phyloP scores from a whole-genome alignment of 1,140 invertebrate genomes.

The Drosophila rufa region DNA sequence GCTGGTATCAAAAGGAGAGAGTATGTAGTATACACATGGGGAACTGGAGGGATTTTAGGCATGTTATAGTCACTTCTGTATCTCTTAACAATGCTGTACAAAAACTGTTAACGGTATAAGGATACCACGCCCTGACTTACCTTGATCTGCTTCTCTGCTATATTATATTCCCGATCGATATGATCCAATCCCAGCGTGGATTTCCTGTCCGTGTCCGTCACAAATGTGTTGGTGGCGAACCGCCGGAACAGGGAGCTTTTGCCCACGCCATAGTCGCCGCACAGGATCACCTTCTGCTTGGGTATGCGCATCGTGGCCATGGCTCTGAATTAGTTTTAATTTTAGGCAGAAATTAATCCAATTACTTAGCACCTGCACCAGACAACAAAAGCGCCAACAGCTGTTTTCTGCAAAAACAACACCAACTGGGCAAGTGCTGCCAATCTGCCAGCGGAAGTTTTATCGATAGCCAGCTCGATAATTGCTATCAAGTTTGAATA shows the following conservation, averaged over 20 bases:
- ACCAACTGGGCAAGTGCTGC: background rate
- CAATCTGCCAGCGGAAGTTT: background rate
- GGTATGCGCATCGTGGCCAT: slow-evolving; percentile 94
- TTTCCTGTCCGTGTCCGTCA: slow-evolving; percentile 91
- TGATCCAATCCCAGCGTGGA: slow-evolving; percentile 97
- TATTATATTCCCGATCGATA: slow-evolving; percentile 91
- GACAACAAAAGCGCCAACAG: slow-evolving; percentile 58
- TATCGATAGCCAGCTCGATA: slow-evolving; percentile 9
- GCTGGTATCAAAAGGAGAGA: slow-evolving; percentile 85
- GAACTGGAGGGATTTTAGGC: background rate
- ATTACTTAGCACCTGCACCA: slow-evolving; percentile 53
- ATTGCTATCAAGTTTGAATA: slow-evolving; percentile 14
- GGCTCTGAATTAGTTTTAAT: slow-evolving; percentile 10
- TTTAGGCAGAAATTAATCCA: slow-evolving; percentile 54
- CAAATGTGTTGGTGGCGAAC: slow-evolving; percentile 95
- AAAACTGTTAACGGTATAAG: too few species aligned
- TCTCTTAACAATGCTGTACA: background rate
- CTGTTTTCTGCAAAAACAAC: slow-evolving; percentile 44
- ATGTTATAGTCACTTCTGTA: too few species aligned
- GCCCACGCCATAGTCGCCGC: slow-evolving; percentile 97
- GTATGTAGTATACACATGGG: background rate
- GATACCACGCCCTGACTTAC: slow-evolving; percentile 85
- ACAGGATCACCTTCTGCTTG: slow-evolving; percentile 97
- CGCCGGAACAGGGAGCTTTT: slow-evolving; percentile 97
- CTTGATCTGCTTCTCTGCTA: slow-evolving; percentile 91